These are phyloP conservation scores for Embidobia sp. DNA, from an alignment of 2,888 invertebrate species.

Conservation along the genomic window DNA sequence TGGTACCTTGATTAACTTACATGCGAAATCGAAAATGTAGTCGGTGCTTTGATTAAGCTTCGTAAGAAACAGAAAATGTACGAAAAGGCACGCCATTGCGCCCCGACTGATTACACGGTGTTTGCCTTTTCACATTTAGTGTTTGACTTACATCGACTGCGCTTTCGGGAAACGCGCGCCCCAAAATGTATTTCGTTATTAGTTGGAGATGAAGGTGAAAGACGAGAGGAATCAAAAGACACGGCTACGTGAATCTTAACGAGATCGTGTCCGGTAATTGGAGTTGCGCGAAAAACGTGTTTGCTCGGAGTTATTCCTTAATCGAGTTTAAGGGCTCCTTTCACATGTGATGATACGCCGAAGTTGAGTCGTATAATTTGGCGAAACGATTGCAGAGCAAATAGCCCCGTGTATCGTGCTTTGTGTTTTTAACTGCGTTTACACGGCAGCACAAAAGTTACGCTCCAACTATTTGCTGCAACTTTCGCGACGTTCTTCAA, in stretches of 20 bases:
- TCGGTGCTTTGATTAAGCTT: too few relatives aligned
- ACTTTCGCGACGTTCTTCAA: constrained; percentile 45
- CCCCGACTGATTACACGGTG: constrained; percentile 16
- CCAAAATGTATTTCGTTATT: background rate
- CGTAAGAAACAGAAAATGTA: background rate
- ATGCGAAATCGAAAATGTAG: too few relatives aligned
- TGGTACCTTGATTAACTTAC: constrained; percentile 23
- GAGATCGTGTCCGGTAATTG: background rate
- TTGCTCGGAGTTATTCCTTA: too few relatives aligned
- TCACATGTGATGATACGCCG: constrained; percentile 13
- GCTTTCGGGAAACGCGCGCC: background rate
- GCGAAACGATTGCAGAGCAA: constrained; percentile 28
- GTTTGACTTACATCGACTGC: background rate
- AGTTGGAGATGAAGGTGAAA: background rate
- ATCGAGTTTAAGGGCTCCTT: too few relatives aligned
- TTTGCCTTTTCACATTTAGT: constrained; percentile 6
- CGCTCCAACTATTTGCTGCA: constrained; percentile 31
- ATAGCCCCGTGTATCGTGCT: constrained; percentile 9
- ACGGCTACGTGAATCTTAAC: too few relatives aligned
- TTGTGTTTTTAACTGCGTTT: constrained; percentile 32
- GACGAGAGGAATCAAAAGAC: too few relatives aligned
- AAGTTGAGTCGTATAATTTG: constrained; percentile 16
- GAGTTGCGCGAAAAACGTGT: constrained; percentile 29
- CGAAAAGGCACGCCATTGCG: constrained; percentile 17
- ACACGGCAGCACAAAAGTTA: constrained; percentile 12